Evolutionary conservation across 2,113 vertebrate species (phyloP).

Genomic region (Opisthocomus hoazin): DNA sequence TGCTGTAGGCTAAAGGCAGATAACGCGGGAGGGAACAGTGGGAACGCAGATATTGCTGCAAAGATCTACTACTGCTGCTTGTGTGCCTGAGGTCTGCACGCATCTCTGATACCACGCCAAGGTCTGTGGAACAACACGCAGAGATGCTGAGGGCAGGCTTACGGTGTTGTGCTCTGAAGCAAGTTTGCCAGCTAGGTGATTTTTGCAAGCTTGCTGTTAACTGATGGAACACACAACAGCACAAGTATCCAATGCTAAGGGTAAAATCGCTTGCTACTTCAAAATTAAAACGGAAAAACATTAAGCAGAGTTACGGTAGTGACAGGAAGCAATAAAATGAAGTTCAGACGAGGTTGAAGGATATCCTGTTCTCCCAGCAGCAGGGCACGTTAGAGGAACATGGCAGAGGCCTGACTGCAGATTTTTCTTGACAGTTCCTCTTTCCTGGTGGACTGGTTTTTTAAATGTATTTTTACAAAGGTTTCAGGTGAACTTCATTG

Average conservation of each 20-base stretch:
- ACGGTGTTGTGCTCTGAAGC: no score
- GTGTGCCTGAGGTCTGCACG: rapidly evolving
- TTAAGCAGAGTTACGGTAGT: background rate
- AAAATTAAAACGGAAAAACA: background rate
- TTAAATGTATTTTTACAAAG: background rate
- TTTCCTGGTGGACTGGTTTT: background rate
- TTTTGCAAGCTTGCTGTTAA: background rate
- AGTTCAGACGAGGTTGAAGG: background rate
- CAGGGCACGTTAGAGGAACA: background rate
- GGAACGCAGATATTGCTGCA: background rate
- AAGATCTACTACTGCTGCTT: background rate
- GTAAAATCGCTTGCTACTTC: background rate
- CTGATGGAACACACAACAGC: background rate
- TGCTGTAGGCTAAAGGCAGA: background rate
- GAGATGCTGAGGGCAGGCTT: background rate
- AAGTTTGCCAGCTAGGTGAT: background rate
- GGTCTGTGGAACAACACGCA: background rate
- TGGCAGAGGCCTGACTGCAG: background rate
- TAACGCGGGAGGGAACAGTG: background rate
- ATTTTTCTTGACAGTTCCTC: background rate
- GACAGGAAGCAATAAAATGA: background rate
- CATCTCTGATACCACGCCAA: background rate
- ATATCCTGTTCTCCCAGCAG: background rate
- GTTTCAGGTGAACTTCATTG: background rate
- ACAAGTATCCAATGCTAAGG: background rate